Percentiles rank a stretch among this genome's conserved stretches.
Evolutionary conservation across 2,797 vertebrate species (phyloP).

Genomic region (Necrosyrtes monachus): DNA sequence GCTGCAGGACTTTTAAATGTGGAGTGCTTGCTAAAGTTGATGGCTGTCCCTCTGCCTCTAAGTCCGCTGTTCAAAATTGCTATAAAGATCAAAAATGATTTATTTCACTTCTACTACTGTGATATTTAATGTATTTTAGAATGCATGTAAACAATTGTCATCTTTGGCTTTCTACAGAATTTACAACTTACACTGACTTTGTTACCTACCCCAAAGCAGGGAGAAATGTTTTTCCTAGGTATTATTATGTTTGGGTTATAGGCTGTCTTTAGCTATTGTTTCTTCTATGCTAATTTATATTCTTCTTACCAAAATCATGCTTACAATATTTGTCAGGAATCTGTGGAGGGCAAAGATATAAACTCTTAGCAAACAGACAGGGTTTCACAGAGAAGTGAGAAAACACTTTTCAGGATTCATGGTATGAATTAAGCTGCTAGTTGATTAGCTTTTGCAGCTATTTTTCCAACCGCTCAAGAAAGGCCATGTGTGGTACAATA

Average conservation of each 20-base stretch:
- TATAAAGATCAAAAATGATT: not conserved
- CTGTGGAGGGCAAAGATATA: not conserved
- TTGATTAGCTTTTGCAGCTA: conserved; percentile 26
- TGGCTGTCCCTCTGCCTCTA: not conserved
- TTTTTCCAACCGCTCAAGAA: not conserved
- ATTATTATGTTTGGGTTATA: not conserved
- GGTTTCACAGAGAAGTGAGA: not conserved
- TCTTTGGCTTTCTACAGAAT: not conserved
- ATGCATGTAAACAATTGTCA: not conserved
- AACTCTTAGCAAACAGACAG: conserved; percentile 18
- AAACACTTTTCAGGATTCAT: conserved; percentile 35
- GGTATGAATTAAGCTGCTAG: conserved; percentile 21
- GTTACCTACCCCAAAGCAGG: fast-evolving
- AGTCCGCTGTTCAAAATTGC: not conserved
- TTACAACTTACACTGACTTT: not conserved
- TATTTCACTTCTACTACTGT: not conserved
- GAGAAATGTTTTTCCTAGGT: not conserved
- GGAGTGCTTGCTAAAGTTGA: not conserved
- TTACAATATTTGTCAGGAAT: not conserved
- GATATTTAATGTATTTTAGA: not conserved
- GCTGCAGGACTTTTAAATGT: not conserved
- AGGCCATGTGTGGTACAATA: not conserved
- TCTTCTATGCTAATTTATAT: not conserved
- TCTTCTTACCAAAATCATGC: not conserved
- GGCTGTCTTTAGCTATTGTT: not conserved